phyloP scores from a whole-genome alignment of 2,113 vertebrate species.

The Gymnogyps californianus region DNA sequence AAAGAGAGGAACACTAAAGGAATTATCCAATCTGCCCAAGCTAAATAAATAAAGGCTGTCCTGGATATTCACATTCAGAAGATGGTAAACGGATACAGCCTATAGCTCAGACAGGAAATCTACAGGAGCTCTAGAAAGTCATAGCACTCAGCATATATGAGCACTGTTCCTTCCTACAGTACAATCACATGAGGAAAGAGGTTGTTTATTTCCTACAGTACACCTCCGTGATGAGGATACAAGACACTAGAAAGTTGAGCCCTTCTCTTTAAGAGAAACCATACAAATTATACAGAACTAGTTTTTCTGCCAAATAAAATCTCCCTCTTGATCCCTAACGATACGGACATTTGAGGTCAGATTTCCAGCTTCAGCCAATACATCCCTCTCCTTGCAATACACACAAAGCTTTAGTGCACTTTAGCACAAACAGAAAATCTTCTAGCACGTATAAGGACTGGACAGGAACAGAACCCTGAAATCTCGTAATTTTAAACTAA shows the following conservation, averaged over 20 bases:
- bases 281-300: not conserved
- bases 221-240: not conserved
- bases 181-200: not conserved
- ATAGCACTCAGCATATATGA: not conserved
- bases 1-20: not conserved
- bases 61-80: not conserved
- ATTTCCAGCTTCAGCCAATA: not conserved
- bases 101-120: not conserved
- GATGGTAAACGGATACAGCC: not conserved
- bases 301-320: not conserved
- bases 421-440: not conserved
- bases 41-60: not conserved
- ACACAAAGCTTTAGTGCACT: not conserved
- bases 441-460: not conserved
- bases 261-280: not conserved
- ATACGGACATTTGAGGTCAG: not conserved
- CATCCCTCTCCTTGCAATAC: not conserved
- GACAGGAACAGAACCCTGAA: not conserved
- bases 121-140: not conserved
- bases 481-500: not conserved
- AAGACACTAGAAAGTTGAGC: not conserved
- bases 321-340: not conserved
- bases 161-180: not conserved
- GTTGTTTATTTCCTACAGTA: not conserved
- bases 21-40: not conserved